phyloP scores from a whole-genome alignment of 2,113 vertebrate genomes.

The Charadrius vociferus region DNA sequence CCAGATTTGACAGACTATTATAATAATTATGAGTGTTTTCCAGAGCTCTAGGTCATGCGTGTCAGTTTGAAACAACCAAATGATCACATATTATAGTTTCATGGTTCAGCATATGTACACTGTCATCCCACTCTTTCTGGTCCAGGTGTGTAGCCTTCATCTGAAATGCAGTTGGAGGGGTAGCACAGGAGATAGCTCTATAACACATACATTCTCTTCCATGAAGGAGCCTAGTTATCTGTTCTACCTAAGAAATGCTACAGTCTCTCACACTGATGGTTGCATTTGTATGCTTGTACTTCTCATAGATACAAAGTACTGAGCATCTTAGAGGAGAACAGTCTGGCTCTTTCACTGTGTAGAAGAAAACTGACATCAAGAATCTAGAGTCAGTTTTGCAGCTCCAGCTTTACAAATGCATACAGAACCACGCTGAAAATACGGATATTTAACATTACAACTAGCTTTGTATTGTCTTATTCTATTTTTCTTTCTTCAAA shows the following conservation, averaged over 20 bases:
- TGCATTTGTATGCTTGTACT: background rate
- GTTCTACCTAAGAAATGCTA: background rate
- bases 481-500: background rate
- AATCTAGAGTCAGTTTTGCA: background rate
- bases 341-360: background rate
- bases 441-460: background rate
- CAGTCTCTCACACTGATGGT: background rate
- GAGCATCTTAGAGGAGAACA: background rate
- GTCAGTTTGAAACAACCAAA: background rate
- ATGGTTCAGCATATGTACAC: background rate
- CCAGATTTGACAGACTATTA: background rate
- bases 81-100: background rate
- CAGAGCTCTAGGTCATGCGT: background rate
- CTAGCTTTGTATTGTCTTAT: background rate
- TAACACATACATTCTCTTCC: background rate
- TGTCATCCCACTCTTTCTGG: background rate
- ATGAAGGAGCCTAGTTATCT: background rate
- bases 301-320: background rate
- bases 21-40: background rate
- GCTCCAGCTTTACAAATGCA: background rate
- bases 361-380: background rate
- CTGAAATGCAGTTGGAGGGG: background rate
- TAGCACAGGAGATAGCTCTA: background rate
- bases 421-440: background rate
- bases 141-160: background rate